Conservation (phyloP, 2,797 vertebrate genomes). For the Tauraco hartlaubi region DNA sequence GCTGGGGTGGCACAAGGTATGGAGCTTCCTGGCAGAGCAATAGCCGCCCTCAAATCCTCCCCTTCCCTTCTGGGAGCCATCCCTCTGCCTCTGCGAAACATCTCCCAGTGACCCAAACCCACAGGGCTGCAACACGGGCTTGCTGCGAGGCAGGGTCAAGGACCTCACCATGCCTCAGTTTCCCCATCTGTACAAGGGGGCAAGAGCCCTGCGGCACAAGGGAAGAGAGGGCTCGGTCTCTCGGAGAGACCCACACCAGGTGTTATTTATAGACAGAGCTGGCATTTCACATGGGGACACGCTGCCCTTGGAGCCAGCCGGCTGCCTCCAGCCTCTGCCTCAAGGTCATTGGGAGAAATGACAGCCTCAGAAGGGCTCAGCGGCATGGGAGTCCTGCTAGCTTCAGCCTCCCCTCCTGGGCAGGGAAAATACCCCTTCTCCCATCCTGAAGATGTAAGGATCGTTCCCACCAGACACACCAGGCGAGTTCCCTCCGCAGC, state of each 20-base stretch:
- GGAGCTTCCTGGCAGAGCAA: not conserved
- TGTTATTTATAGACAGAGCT: not conserved
- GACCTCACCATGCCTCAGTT: not conserved
- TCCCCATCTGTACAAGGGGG: not conserved
- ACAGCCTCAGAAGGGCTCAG: fast-evolving
- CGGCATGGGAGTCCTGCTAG: not conserved
- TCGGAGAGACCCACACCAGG: not conserved
- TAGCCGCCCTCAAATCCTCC: not conserved
- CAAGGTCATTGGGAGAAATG: not conserved
- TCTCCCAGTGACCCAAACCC: not conserved
- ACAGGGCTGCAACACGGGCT: fast-evolving
- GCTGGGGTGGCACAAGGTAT: not conserved
- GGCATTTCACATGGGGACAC: not conserved
- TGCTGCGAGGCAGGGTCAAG: not conserved
- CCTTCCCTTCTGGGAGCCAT: not conserved
- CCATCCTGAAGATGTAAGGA: fast-evolving
- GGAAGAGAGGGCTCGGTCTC: not conserved
- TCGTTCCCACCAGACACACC: not conserved
- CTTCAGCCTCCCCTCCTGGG: not conserved
- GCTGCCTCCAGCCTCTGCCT: not conserved
- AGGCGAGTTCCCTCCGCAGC: fast-evolving
- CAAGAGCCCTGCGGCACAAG: not conserved
- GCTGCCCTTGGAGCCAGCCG: not conserved
- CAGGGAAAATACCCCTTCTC: not conserved
- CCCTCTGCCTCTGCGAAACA: not conserved